These are phyloP conservation scores for Agonum fuliginosum DNA, from an alignment of 2,888 invertebrate genomes.

Conservation along the genomic window DNA sequence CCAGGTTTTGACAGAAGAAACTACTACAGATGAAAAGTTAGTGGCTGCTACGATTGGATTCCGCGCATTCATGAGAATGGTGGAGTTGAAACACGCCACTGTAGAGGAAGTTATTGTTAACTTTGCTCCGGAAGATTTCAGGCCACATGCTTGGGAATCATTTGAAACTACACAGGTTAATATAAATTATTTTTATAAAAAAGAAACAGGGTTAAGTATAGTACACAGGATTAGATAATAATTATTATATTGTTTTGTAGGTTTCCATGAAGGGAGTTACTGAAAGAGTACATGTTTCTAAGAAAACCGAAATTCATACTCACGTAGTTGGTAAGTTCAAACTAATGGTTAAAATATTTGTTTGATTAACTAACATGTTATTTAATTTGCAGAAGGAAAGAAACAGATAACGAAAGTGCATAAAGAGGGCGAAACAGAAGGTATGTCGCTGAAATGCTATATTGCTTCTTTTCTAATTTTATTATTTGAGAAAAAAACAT, in stretches of 20 bases:
- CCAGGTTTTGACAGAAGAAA: conserved; percentile 87
- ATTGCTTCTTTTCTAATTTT: conserved; percentile 34
- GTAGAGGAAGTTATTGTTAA: conserved; percentile 90
- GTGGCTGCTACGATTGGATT: conserved; percentile 89
- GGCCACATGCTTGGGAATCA: conserved; percentile 87
- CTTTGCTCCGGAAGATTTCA: conserved; percentile 89
- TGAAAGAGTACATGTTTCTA: conserved; percentile 72
- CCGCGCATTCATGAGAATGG: conserved; percentile 90
- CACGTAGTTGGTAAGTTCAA: conserved; percentile 68
- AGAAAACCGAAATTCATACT: conserved; percentile 74
- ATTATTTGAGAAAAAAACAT: conserved; percentile 21
- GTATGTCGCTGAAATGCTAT: conserved; percentile 65
- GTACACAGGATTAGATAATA: conserved; percentile 38
- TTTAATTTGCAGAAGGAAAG: conserved; percentile 67
- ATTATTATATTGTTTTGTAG: conserved; percentile 63
- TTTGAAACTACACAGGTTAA: conserved; percentile 80
- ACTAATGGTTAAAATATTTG: conserved; percentile 34
- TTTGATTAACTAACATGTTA: conserved; percentile 62
- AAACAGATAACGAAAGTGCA: conserved; percentile 68
- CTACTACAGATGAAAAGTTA: conserved; percentile 84
- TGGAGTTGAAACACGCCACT: conserved; percentile 85
- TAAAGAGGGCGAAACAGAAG: conserved; percentile 68
- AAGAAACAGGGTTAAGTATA: neutral
- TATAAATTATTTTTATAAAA: conserved; percentile 24
- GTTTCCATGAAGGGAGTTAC: conserved; percentile 70